Conservation (phyloP, 2,113 vertebrate genomes). For the Ammodytes marinus region DNA sequence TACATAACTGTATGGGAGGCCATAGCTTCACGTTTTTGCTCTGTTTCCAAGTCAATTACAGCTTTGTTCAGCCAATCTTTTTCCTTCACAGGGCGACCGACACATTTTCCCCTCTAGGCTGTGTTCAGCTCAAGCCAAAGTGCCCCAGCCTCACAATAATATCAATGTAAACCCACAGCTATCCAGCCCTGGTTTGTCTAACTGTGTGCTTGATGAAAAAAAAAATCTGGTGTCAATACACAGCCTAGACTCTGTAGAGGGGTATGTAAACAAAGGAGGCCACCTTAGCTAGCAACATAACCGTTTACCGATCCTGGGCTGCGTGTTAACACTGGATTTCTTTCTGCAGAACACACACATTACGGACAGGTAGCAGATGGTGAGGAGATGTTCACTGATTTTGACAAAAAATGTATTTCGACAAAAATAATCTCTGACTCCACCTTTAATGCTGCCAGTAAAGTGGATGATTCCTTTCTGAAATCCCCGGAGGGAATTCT, state of each 20-base stretch:
- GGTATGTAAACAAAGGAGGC: too few relatives aligned
- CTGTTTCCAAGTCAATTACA: conserved; percentile 66
- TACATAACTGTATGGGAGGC: conserved; percentile 14
- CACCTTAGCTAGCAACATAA: too few relatives aligned
- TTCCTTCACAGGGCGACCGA: conserved; percentile 44
- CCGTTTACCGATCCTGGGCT: too few relatives aligned
- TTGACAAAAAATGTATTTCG: too few relatives aligned
- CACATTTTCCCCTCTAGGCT: conserved; percentile 38
- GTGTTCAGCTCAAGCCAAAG: conserved; percentile 12
- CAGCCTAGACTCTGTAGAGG: not conserved
- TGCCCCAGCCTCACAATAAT: conserved; percentile 27
- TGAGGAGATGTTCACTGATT: too few relatives aligned
- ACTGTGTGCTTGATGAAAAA: not conserved
- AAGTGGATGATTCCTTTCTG: not conserved
- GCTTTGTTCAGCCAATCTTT: conserved; percentile 65
- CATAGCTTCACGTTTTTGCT: conserved; percentile 38
- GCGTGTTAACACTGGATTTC: too few relatives aligned
- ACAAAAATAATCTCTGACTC: too few relatives aligned
- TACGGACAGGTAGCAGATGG: too few relatives aligned
- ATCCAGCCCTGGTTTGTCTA: conserved; percentile 5
- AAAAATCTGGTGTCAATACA: not conserved
- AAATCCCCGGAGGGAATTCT: too few relatives aligned
- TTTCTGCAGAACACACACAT: too few relatives aligned
- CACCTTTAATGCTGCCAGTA: not conserved
- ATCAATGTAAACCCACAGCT: conserved; percentile 7